Base-by-base conservation (phyloP, 2,888 invertebrate species). In the Mycalesis mineus region DNA sequence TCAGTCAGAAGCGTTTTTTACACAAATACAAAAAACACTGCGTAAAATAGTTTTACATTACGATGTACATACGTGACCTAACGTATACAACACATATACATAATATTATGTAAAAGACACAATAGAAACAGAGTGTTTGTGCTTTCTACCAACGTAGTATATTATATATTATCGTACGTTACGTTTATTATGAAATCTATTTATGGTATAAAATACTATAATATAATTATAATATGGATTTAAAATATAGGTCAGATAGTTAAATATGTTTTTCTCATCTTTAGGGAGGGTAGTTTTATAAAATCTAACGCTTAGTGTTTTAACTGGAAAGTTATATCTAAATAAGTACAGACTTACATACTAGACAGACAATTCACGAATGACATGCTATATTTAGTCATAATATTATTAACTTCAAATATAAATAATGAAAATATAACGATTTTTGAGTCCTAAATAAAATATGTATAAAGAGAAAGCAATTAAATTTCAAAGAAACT, bases 1-100 rank as follows among this genome's bases (percentile, higher is more conserved):
- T 55, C 67, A 72, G 74, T 71, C 66, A 50, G 64, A 61, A 61
- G 61, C 58, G 70, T 73, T 76, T 70, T 73, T 68, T 79, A 80
- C 76, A 84, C 79, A 80, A 73, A 75, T 79, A 82, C 77, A 85
- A 81, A 62, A 22, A 80, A 82, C 80, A 79, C 74, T 73, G 72
- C 67, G 68, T 72, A 68, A 65, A 65, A 68, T 70, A 70, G 70
- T 73, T 65, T n/a, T 22, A 22, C 69, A 69, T 73, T 78, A 80
- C 71, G 71, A 70, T 71, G 68, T 67, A 75, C 68, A 62, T 62
- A 64, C 56, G 62, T 61, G 63, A 63, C 48, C 60, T 64, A 56
- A 61, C 58, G 59, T 57, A 75, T 71, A 75, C 68, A 70, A 77
- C 71, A 75, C 72, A 68, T 65, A 69, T 22, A 22, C 22, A 22